Percentiles rank a stretch among this genome's conserved stretches.
Conservation (phyloP, 2,113 vertebrate genomes). For the Vulpes vulpes region DNA sequence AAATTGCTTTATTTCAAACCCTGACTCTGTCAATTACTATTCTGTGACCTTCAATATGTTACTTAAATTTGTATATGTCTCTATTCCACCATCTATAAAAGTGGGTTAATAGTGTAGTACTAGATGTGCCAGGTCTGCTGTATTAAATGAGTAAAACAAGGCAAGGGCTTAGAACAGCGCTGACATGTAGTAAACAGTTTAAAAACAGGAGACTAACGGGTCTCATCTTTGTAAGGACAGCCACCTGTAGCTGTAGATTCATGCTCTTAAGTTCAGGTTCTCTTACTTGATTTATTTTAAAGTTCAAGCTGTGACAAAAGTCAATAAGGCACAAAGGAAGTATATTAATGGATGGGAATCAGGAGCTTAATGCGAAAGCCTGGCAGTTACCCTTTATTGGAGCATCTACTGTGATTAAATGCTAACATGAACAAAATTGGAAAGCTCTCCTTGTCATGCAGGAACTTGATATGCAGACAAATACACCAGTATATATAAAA, state of each 20-base stretch:
- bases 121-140: not conserved
- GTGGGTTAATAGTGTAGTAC: not conserved
- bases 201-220: not conserved
- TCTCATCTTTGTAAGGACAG: not conserved
- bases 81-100: not conserved
- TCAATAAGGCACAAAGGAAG: not conserved
- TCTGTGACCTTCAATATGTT: not conserved
- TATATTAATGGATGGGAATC: not conserved
- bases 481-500: not conserved
- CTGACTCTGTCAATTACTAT: not conserved
- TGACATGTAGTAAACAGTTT: not conserved
- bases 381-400: not conserved
- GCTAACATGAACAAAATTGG: not conserved
- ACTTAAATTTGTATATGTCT: not conserved
- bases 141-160: not conserved
- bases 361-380: not conserved
- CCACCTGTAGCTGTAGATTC: not conserved
- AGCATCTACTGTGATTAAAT: not conserved
- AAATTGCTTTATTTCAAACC: not conserved
- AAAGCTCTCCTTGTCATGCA: not conserved
- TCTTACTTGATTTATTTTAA: not conserved
- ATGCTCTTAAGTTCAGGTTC: conserved; percentile 13
- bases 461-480: not conserved
- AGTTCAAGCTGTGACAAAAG: not conserved
- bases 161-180: not conserved